A percentile compares a stretch with the other conserved stretches of the same genome.
Evolutionary conservation across 2,113 vertebrate genomes (phyloP).

Genomic region (Mixornis gularis): DNA sequence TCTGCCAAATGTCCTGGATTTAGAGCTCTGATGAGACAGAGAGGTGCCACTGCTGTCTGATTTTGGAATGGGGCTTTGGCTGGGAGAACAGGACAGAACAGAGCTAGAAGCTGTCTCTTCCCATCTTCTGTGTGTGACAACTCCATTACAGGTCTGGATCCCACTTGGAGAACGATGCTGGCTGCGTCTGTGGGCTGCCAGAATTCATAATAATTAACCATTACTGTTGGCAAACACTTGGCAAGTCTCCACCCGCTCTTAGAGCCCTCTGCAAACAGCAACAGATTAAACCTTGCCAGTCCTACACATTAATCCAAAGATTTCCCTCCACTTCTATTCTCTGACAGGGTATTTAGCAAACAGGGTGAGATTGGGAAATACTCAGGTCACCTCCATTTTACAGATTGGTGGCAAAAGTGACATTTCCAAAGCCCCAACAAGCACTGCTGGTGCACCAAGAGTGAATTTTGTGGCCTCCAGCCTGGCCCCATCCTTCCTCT

Average conservation of each 20-base stretch:
- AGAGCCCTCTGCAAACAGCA: neutral
- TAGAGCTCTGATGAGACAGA: neutral
- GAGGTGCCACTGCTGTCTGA: neutral
- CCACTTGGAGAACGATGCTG: neutral
- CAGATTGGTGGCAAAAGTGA: neutral
- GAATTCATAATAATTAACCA: constrained; percentile 45
- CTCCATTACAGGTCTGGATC: constrained; percentile 30
- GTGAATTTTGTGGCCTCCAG: neutral
- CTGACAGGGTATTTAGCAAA: neutral
- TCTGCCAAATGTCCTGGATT: constrained; percentile 32
- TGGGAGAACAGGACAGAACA: neutral
- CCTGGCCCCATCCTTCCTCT: neutral
- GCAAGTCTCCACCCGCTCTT: constrained; percentile 22
- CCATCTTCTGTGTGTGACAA: neutral
- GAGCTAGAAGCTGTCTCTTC: neutral
- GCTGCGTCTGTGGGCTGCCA: constrained; percentile 16
- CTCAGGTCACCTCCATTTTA: neutral
- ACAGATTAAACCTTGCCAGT: constrained; percentile 10
- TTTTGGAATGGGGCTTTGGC: constrained; percentile 24
- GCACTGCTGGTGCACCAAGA: rapidly evolving
- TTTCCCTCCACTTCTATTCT: neutral
- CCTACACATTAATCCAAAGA: neutral
- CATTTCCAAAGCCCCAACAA: neutral
- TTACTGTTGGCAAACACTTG: constrained; percentile 56
- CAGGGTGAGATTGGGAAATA: rapidly evolving